These are phyloP conservation scores for Eristalis arbustorum DNA, from an alignment of 2,888 invertebrate genomes.

Conservation along the genomic window DNA sequence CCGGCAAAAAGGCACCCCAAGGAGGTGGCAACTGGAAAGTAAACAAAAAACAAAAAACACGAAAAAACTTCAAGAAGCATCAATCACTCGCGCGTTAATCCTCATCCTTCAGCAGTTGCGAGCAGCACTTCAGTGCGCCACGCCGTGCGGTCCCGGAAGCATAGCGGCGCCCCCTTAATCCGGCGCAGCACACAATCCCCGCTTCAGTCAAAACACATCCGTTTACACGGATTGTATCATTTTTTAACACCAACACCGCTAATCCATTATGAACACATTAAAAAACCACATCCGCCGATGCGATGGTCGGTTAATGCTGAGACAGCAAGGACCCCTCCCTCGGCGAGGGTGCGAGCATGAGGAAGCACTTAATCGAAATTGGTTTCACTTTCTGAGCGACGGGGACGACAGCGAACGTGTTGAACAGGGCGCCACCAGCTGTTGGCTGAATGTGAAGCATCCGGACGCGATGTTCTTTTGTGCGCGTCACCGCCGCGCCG, in stretches of 20 bases:
- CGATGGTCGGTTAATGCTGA: conserved; percentile 31
- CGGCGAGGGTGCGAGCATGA: background rate
- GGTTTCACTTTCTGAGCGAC: conserved; percentile 52
- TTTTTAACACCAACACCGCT: conserved; percentile 50
- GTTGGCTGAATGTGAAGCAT: background rate
- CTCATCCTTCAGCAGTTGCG: background rate
- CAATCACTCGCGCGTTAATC: background rate
- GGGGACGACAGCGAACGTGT: background rate
- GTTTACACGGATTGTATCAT: conserved; percentile 15
- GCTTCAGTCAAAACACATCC: conserved; percentile 4
- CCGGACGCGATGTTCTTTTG: conserved; percentile 12
- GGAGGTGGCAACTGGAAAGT: background rate
- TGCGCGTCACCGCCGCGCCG: conserved; percentile 7
- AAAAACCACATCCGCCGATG: conserved; percentile 53
- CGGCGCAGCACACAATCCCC: background rate
- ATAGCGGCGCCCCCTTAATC: background rate
- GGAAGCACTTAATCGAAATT: conserved; percentile 62
- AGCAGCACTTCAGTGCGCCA: too few species aligned
- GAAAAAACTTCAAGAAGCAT: background rate
- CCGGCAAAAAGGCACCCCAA: background rate
- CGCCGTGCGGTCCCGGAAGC: background rate
- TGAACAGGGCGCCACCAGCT: background rate
- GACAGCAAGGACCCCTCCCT: background rate
- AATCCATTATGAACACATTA: conserved; percentile 66
- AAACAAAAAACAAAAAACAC: background rate